Conservation (phyloP, 2,888 invertebrate species). For the Rhamphomyia laevipes region DNA sequence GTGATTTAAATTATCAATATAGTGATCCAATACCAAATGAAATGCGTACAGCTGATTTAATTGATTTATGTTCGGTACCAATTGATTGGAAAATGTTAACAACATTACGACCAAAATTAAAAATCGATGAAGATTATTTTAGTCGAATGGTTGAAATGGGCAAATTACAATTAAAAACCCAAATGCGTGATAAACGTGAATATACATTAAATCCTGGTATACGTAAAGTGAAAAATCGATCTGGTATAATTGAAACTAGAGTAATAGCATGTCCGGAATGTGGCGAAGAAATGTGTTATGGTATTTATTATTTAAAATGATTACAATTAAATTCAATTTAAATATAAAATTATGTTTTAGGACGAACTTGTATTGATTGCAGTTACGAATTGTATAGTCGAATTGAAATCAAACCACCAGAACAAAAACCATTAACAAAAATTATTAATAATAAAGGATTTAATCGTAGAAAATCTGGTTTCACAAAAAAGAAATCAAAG, state of each 20-base stretch:
- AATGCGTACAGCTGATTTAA: constrained; percentile 46
- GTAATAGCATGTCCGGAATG: constrained; percentile 67
- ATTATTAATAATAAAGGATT: constrained; percentile 18
- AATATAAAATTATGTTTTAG: constrained; percentile 16
- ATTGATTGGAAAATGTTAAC: constrained; percentile 93
- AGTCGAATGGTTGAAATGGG: constrained; percentile 73
- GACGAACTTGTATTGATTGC: constrained; percentile 33
- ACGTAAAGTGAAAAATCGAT: constrained; percentile 68
- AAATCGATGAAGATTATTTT: constrained; percentile 77
- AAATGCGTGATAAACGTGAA: constrained; percentile 56
- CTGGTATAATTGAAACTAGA: constrained; percentile 68
- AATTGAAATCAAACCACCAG: constrained; percentile 29
- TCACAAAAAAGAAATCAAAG: neutral
- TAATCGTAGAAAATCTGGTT: constrained; percentile 23
- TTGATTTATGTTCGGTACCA: constrained; percentile 67
- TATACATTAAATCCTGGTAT: constrained; percentile 53
- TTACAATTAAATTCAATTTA: no score
- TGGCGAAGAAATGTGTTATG: constrained; percentile 75
- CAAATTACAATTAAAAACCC: constrained; percentile 62
- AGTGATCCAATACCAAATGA: constrained; percentile 71
- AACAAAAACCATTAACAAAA: constrained; percentile 25
- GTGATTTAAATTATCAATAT: constrained; percentile 36
- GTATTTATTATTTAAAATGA: constrained; percentile 36
- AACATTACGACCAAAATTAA: constrained; percentile 69
- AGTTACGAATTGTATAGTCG: constrained; percentile 36